Conservation (phyloP, 1,140 invertebrate species). For the Proales similis region DNA sequence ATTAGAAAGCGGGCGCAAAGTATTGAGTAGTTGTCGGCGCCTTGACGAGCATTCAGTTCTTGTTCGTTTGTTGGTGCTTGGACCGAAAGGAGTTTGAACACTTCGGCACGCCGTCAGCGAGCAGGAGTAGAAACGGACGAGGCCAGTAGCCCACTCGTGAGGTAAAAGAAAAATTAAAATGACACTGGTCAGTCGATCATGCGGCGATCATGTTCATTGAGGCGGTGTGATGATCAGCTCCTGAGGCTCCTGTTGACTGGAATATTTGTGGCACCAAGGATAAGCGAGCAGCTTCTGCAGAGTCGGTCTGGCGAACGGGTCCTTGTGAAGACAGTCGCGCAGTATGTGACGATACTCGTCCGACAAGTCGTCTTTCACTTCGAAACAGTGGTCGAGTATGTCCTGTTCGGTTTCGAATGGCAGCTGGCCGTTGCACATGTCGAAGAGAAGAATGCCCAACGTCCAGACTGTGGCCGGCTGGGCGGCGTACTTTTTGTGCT, state of each 20-base stretch:
- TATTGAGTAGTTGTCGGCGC: too few relatives aligned
- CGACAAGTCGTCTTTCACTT: constrained; percentile 4
- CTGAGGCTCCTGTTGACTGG: background rate
- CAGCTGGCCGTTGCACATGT: constrained; percentile 34
- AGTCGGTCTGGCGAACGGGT: constrained; percentile 56
- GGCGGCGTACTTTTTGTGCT: constrained; percentile 10
- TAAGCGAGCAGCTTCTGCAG: constrained; percentile 60
- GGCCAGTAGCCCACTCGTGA: too few relatives aligned
- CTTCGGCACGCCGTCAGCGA: too few relatives aligned
- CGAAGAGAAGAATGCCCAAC: constrained; percentile 34
- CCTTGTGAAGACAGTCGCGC: constrained; percentile 55
- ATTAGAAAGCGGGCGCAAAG: too few relatives aligned
- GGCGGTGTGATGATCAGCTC: too few relatives aligned
- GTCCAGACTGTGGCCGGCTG: constrained; percentile 35
- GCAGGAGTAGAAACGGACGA: too few relatives aligned
- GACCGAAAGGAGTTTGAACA: too few relatives aligned
- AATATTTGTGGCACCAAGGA: constrained; percentile 53
- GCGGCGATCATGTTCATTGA: too few relatives aligned
- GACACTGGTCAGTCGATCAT: too few relatives aligned
- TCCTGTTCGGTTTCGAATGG: constrained; percentile 38
- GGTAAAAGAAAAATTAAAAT: too few relatives aligned
- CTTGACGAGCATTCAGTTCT: too few relatives aligned
- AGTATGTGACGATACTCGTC: constrained; percentile 18
- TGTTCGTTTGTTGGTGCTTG: too few relatives aligned
- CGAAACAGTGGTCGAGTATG: constrained; percentile 16